Percentiles rank a stretch among this genome's conserved stretches.
Evolutionary conservation across 2,888 invertebrate genomes (phyloP).

Genomic region (Agonopterix heracliana): DNA sequence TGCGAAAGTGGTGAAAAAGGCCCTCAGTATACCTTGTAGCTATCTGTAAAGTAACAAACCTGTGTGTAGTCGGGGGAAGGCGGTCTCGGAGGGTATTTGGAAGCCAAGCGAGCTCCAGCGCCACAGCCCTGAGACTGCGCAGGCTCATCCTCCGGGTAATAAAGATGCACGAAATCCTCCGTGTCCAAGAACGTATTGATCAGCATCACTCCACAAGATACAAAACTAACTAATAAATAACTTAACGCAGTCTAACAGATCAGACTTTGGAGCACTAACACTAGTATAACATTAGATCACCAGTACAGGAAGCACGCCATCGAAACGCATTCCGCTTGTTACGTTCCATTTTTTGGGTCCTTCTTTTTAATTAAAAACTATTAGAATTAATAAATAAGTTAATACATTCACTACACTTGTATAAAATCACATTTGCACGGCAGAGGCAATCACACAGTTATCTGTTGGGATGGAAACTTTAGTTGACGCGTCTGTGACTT

Average conservation of each 20-base stretch:
- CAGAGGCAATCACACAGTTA: slow-evolving; percentile 32
- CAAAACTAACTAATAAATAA: slow-evolving; percentile 54
- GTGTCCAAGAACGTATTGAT: slow-evolving; percentile 73
- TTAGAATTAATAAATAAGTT: slow-evolving; percentile 26
- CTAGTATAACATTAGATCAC: slow-evolving; percentile 38
- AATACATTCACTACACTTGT: slow-evolving; percentile 42
- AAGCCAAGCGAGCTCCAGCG: slow-evolving; percentile 65
- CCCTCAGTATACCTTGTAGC: too few species aligned
- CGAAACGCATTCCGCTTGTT: slow-evolving; percentile 37
- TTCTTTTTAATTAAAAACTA: slow-evolving; percentile 34
- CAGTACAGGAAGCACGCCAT: slow-evolving; percentile 56
- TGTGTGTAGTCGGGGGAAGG: slow-evolving; percentile 64
- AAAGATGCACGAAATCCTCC: slow-evolving; percentile 73
- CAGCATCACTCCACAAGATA: slow-evolving; percentile 59
- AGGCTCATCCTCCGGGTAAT: slow-evolving; percentile 69
- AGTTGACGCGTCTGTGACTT: too few species aligned
- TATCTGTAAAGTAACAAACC: slow-evolving; percentile 38
- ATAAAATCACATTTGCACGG: slow-evolving; percentile 63
- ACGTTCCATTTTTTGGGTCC: slow-evolving; percentile 50
- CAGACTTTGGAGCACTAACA: slow-evolving; percentile 50
- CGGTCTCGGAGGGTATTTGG: slow-evolving; percentile 61
- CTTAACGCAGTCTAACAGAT: slow-evolving; percentile 52
- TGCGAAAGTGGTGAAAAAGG: too few species aligned
- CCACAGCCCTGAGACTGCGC: slow-evolving; percentile 57
- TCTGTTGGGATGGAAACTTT: slow-evolving; percentile 31